A percentile compares a stretch with the other conserved stretches of the same genome.
Conservation (phyloP, 1,140 invertebrate species). For the Parasteatoda tepidariorum region DNA sequence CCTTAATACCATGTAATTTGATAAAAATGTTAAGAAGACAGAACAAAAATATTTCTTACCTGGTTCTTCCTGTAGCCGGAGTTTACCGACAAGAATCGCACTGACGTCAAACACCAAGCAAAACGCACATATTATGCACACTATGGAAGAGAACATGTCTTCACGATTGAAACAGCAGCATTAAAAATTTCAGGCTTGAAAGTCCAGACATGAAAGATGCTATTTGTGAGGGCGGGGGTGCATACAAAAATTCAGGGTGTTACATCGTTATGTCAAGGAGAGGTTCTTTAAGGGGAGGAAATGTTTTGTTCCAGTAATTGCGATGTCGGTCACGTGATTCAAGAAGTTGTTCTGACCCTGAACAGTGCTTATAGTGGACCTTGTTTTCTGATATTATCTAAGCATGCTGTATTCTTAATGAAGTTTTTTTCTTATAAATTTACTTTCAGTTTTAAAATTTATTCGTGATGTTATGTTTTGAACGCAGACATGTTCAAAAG, state of each 20-base stretch:
- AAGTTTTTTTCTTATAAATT: too few species aligned
- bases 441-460: too few species aligned
- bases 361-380: neutral
- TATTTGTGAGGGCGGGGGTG: neutral
- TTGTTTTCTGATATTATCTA: neutral
- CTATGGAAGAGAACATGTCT: too few species aligned
- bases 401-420: too few species aligned
- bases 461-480: too few species aligned
- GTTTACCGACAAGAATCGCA: conserved; percentile 14
- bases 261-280: neutral
- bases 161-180: too few species aligned
- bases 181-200: too few species aligned
- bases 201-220: neutral
- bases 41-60: neutral
- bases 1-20: neutral
- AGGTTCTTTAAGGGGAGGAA: neutral
- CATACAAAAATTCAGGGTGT: neutral
- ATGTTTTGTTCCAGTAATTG: neutral
- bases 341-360: conserved; percentile 12
- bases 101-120: too few species aligned
- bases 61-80: conserved; percentile 12
- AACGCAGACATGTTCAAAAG: too few species aligned
- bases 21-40: neutral
- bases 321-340: neutral
- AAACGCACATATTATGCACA: too few species aligned